Evolutionary conservation across 2,888 invertebrate genomes (phyloP).

Genomic region (Ceratothoa steindachneri): DNA sequence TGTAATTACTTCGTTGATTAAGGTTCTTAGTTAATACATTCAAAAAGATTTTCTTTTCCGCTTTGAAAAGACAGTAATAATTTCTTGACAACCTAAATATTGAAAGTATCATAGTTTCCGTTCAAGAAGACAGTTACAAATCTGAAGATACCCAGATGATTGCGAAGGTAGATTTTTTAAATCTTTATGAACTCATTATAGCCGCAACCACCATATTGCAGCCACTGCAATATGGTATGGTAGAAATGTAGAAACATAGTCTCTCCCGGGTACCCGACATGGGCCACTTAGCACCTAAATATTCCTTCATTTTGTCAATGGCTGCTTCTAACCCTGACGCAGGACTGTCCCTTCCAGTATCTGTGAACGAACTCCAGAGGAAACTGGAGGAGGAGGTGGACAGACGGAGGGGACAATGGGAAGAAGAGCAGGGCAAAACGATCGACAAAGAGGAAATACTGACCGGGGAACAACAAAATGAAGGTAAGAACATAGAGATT

Average conservation of each 20-base stretch:
- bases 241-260: not conserved
- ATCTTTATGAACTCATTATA: too few species aligned
- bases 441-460: slow-evolving; percentile 40
- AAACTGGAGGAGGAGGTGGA: slow-evolving; percentile 47
- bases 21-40: too few species aligned
- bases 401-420: slow-evolving; percentile 43
- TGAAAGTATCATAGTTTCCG: too few species aligned
- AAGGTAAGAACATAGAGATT: not conserved
- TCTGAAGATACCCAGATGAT: too few species aligned
- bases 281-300: not conserved
- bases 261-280: not conserved
- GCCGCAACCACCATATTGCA: too few species aligned
- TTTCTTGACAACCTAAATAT: too few species aligned
- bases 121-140: too few species aligned
- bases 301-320: not conserved
- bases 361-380: slow-evolving; percentile 47
- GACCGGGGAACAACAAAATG: not conserved
- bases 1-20: too few species aligned
- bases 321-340: not conserved
- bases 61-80: too few species aligned
- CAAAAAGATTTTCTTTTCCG: too few species aligned
- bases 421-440: slow-evolving; percentile 41
- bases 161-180: too few species aligned
- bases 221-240: too few species aligned
- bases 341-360: slow-evolving; percentile 48